Conservation (phyloP, 2,888 invertebrate species). For the Conchocele bisecta region DNA sequence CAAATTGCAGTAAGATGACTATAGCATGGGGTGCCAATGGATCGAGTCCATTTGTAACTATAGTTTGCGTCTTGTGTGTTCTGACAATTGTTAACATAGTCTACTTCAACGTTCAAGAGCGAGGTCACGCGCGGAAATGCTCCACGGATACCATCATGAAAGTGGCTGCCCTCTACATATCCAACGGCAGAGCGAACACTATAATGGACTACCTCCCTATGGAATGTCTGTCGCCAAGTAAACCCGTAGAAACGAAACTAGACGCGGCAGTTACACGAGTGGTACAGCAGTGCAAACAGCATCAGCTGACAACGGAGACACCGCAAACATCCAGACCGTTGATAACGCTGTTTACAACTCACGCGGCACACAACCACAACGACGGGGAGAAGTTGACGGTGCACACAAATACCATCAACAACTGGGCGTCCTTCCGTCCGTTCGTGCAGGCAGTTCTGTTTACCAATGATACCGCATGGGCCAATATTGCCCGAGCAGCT, state of each 20-base stretch:
- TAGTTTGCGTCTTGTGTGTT: no score
- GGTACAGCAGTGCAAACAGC: constrained; percentile 15
- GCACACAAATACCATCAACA: constrained; percentile 60
- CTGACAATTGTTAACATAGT: constrained; percentile 33
- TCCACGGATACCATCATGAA: constrained; percentile 44
- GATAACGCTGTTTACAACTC: constrained; percentile 51
- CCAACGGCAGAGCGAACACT: constrained; percentile 17
- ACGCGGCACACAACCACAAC: constrained; percentile 42
- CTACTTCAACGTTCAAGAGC: constrained; percentile 36
- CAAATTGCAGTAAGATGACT: no score
- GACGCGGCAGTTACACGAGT: constrained; percentile 15
- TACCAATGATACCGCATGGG: constrained; percentile 50
- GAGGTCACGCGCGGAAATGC: no score
- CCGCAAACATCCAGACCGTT: constrained; percentile 9
- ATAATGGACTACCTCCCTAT: constrained; percentile 13
- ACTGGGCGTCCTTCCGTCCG: constrained; percentile 60
- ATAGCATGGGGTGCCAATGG: no score
- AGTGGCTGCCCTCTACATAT: constrained; percentile 31
- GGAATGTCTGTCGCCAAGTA: constrained; percentile 16
- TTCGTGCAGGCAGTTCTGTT: constrained; percentile 58
- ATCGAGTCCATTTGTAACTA: no score
- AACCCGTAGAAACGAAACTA: constrained; percentile 5
- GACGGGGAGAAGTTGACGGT: constrained; percentile 50
- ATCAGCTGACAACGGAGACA: background rate
- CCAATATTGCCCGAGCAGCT: constrained; percentile 15